Base-by-base conservation (phyloP, 2,797 vertebrate genomes). In the Synanceia verrucosa region DNA sequence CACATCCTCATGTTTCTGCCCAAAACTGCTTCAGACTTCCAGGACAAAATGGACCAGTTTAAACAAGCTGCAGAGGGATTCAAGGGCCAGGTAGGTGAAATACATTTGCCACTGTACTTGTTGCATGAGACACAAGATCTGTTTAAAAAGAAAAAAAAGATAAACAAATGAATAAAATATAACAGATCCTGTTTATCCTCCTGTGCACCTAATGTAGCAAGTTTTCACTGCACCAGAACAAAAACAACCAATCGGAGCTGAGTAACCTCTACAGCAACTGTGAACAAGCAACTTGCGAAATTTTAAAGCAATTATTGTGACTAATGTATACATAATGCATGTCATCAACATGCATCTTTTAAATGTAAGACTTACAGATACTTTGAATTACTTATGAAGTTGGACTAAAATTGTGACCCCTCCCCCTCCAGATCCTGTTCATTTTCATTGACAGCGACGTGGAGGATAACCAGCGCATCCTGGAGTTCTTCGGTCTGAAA, bases 361-460 rank as follows among this genome's bases (percentile, higher is more conserved):
- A 37, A 58, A 33, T 50, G 4, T 12, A 11, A 24, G 12, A 23
- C 6, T 59, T 46, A 5, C 8, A 4, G 5, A 46, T 29, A 24
- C 63, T 23, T 47, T 41, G 4, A 41, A 13, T 10, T 9, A 65
- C 19, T 6, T 18, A 9, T 34, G 6, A 16, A 21, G 18, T 23
- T 5, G 0, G 24, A 59, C 9, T 36, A 7, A 1, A 10, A 34
- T 19, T 12, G 13, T 64, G 4, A 78, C 7, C 18, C 12, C 9
- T 2, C 21, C 3, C 41, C 33, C 3, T 70, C 78, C 88, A 99
- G 98, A 99, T 99, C 92, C 95, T 99, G 57, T 99, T 98, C 91
- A 99, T 99, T 89, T 99, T 97, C 94, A 99, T 99, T 56, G 98
- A 99, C 90, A 98, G 97, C 0, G 96, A 98, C 18, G 91, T 97